phyloP scores from a whole-genome alignment of 2,888 invertebrate genomes.

The Dermolepida albohirtum region DNA sequence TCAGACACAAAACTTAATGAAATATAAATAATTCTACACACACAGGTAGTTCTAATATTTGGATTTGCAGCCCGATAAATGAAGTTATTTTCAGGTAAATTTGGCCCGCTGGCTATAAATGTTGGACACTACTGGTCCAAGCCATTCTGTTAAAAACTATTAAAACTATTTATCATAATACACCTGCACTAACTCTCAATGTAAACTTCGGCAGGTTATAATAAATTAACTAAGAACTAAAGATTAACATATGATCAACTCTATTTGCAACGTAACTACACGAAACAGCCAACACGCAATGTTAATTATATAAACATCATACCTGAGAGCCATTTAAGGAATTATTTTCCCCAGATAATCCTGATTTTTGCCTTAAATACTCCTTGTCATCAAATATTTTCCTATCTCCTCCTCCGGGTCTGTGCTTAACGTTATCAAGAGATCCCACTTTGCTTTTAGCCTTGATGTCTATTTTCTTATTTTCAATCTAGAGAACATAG shows the following conservation, averaged over 20 bases:
- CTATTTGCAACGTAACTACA: constrained; percentile 12
- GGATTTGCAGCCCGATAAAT: too few species aligned
- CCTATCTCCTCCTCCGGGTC: constrained; percentile 92
- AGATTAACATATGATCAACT: constrained; percentile 5
- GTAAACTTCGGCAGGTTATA: too few species aligned
- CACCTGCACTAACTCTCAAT: too few species aligned
- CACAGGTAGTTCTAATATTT: too few species aligned
- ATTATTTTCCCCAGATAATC: constrained; percentile 67
- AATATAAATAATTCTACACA: too few species aligned
- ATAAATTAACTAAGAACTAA: too few species aligned
- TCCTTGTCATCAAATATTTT: constrained; percentile 95
- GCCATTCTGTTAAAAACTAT: too few species aligned
- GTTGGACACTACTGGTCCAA: too few species aligned
- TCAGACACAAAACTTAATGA: too few species aligned
- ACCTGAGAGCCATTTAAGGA: constrained; percentile 70
- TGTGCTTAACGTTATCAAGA: constrained; percentile 90
- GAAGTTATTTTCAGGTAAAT: too few species aligned
- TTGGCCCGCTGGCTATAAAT: too few species aligned
- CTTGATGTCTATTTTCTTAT: constrained; percentile 91
- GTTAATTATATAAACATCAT: constrained; percentile 50
- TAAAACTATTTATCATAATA: too few species aligned
- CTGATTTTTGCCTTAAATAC: constrained; percentile 81
- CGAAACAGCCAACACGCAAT: neutral
- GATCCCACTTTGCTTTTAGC: constrained; percentile 94
- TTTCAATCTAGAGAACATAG: constrained; percentile 78